These are phyloP conservation scores for Troides oblongomaculatus DNA, from an alignment of 2,888 invertebrate genomes.

Conservation along the genomic window DNA sequence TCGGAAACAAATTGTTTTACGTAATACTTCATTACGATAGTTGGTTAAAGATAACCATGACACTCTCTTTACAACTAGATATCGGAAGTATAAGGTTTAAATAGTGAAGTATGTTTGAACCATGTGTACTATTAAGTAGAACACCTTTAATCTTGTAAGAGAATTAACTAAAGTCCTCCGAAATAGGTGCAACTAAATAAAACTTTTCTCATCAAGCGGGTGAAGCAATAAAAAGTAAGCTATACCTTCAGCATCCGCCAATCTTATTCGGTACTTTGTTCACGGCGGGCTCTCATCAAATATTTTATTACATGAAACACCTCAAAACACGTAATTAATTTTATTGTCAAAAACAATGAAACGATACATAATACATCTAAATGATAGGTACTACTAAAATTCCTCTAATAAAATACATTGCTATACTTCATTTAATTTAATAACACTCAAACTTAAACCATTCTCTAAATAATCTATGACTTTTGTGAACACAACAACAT, in stretches of 20 bases:
- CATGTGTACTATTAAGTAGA: neutral
- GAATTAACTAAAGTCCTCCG: conserved; percentile 36
- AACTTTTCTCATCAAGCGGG: conserved; percentile 46
- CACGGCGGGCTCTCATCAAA: conserved; percentile 6
- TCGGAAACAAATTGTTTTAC: too few relatives aligned
- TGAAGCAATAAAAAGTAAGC: conserved; percentile 41
- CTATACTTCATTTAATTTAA: conserved; percentile 32
- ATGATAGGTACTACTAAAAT: conserved; percentile 2
- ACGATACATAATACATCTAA: neutral
- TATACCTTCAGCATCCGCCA: conserved; percentile 33
- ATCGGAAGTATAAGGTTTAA: too few relatives aligned
- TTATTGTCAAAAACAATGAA: conserved; percentile 12
- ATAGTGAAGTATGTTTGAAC: too few relatives aligned
- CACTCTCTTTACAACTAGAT: too few relatives aligned
- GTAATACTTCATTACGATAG: too few relatives aligned
- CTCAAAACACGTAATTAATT: conserved; percentile 7
- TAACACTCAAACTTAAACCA: conserved; percentile 35
- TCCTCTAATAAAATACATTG: neutral
- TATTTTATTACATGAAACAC: conserved; percentile 6
- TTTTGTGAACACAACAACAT: conserved; percentile 48
- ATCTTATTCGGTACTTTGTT: conserved; percentile 26
- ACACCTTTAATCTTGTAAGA: conserved; percentile 29
- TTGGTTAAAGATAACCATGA: too few relatives aligned
- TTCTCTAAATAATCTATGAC: conserved; percentile 48
- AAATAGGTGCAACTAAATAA: conserved; percentile 39